phyloP scores from a whole-genome alignment of 2,113 vertebrate species.

The Zeus faber region DNA sequence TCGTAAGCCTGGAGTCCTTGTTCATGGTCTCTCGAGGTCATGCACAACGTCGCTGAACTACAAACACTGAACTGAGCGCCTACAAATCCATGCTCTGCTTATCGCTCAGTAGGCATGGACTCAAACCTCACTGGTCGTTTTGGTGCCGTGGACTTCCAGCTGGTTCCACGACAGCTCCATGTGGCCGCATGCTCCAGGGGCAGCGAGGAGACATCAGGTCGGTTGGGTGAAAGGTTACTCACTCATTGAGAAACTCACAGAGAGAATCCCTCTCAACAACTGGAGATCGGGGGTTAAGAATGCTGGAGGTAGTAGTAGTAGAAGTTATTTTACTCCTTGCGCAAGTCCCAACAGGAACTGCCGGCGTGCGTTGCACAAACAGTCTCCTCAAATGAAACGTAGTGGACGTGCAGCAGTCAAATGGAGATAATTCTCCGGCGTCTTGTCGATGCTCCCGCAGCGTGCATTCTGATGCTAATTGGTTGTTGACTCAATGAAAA shows the following conservation, averaged over 20 bases:
- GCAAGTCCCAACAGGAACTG: constrained; percentile 47
- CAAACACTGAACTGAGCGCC: constrained; percentile 13
- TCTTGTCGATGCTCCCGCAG: constrained; percentile 16
- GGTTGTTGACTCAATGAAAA: no score
- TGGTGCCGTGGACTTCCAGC: no score
- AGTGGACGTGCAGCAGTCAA: no score
- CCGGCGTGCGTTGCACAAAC: constrained; percentile 26
- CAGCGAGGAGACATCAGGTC: no score
- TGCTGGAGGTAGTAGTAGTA: constrained; percentile 31
- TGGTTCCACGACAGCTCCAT: no score
- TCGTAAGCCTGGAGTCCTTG: constrained; percentile 55
- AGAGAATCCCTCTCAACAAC: constrained; percentile 23
- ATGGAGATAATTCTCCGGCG: constrained; percentile 16
- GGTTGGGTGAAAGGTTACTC: no score
- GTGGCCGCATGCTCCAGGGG: no score
- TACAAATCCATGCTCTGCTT: constrained; percentile 22
- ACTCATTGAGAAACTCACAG: no score
- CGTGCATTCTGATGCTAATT: constrained; percentile 17
- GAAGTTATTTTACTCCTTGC: constrained; percentile 21
- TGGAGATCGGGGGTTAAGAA: constrained; percentile 11
- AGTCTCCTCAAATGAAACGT: constrained; percentile 20
- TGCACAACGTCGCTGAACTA: constrained; percentile 22
- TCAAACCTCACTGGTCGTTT: no score
- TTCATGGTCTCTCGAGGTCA: constrained; percentile 52
- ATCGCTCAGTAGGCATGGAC: not conserved